Percentiles rank a stretch among this genome's conserved stretches.
These are phyloP conservation scores for Alitta virens DNA, from an alignment of 2,888 invertebrate species.

Conservation along the genomic window DNA sequence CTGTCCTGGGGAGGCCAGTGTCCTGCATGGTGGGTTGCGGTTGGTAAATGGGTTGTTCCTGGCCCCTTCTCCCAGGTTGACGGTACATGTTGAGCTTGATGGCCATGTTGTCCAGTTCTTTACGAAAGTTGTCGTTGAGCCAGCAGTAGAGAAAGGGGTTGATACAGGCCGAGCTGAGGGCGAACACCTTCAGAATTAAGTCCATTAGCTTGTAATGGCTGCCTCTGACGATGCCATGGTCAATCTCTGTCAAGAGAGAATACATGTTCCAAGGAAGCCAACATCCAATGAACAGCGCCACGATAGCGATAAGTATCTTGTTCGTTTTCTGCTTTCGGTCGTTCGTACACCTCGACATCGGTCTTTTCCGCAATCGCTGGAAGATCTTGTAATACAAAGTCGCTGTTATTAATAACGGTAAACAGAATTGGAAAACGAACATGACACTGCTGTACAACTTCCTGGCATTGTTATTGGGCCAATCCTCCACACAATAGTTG, in stretches of 20 bases:
- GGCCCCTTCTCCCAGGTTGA: neutral
- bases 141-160: constrained; percentile 56
- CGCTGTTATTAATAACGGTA: constrained; percentile 29
- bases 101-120: constrained; percentile 38
- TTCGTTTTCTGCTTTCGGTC: constrained; percentile 42
- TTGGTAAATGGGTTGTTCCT: neutral
- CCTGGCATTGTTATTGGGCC: constrained; percentile 35
- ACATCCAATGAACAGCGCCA: constrained; percentile 49
- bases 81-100: constrained; percentile 19
- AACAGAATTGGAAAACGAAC: constrained; percentile 32
- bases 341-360: neutral
- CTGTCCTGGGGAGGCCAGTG: neutral
- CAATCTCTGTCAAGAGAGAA: constrained; percentile 43
- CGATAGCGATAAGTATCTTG: constrained; percentile 50
- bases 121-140: constrained; percentile 54
- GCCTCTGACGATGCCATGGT: constrained; percentile 33
- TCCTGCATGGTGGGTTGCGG: neutral
- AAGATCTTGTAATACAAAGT: constrained; percentile 29
- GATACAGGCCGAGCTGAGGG: constrained; percentile 54
- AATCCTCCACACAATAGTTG: constrained; percentile 45
- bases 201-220: constrained; percentile 46
- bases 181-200: constrained; percentile 48
- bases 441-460: constrained; percentile 35
- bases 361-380: constrained; percentile 8
- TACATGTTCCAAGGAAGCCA: constrained; percentile 54